phyloP scores from a whole-genome alignment of 2,797 vertebrate species.

The Danio aesculapii region DNA sequence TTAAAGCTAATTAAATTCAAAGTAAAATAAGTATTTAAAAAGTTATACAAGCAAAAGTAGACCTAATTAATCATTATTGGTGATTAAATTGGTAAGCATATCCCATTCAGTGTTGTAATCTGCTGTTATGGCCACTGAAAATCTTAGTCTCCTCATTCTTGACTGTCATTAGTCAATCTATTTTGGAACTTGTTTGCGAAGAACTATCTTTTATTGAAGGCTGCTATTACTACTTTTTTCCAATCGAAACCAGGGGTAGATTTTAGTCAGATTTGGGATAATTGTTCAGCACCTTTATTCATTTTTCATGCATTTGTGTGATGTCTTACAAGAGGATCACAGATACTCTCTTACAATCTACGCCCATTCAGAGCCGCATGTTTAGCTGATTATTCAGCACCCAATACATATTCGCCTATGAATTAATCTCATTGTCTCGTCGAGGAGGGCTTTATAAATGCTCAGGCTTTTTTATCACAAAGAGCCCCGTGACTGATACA shows the following conservation, averaged over 20 bases:
- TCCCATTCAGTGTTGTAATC: not conserved
- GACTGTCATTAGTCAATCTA: not conserved
- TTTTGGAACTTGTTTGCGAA: not conserved
- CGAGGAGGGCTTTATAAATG: slow-evolving; percentile 76
- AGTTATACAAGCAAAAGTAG: not conserved
- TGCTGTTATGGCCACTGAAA: not conserved
- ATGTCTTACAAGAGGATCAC: slow-evolving; percentile 29
- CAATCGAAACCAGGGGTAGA: slow-evolving; percentile 29
- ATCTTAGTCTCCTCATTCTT: not conserved
- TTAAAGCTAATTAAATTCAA: too few species aligned
- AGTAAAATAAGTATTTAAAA: not conserved
- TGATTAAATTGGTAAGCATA: not conserved
- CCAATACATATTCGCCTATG: slow-evolving; percentile 47
- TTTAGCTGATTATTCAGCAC: slow-evolving; percentile 58
- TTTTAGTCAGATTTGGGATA: slow-evolving; percentile 12
- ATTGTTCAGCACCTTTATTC: slow-evolving; percentile 7
- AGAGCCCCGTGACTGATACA: slow-evolving; percentile 72
- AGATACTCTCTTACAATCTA: slow-evolving; percentile 22
- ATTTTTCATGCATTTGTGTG: slow-evolving; percentile 11
- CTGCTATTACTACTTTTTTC: slow-evolving; percentile 54
- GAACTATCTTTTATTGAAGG: not conserved
- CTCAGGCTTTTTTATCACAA: slow-evolving; percentile 73
- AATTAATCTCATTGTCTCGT: slow-evolving; percentile 74
- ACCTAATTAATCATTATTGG: not conserved
- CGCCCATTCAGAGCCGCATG: slow-evolving; percentile 32